phyloP scores from a whole-genome alignment of 2,113 vertebrate genomes.

The Stigmatopora nigra region DNA sequence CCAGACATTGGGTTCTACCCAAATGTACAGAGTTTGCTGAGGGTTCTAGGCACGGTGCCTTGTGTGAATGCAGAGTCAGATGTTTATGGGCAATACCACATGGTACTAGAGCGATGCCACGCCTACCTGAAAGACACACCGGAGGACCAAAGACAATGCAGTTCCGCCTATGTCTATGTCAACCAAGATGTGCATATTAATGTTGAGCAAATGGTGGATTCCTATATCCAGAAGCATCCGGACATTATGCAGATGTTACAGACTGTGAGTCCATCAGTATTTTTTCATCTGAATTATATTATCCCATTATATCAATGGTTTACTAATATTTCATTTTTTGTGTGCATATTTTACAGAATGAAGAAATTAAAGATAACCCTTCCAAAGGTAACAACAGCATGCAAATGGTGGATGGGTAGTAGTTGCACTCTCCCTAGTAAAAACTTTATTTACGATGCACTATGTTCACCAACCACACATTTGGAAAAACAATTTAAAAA shows the following conservation, averaged over 20 bases:
- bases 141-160: slow-evolving; percentile 64
- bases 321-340: neutral
- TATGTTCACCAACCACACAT: neutral
- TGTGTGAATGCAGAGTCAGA: slow-evolving; percentile 73
- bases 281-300: neutral
- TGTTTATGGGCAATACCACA: slow-evolving; percentile 73
- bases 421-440: neutral
- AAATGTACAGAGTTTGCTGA: slow-evolving; percentile 73
- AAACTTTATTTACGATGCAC: neutral
- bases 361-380: slow-evolving; percentile 53
- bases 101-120: slow-evolving; percentile 71
- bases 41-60: slow-evolving; percentile 71
- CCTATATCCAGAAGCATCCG: slow-evolving; percentile 65
- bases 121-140: slow-evolving; percentile 64
- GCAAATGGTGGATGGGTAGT: neutral
- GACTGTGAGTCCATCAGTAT: slow-evolving; percentile 38
- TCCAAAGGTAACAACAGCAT: slow-evolving; percentile 52
- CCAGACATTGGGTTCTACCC: slow-evolving; percentile 75
- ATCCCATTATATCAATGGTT: neutral
- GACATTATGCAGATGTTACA: slow-evolving; percentile 66
- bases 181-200: slow-evolving; percentile 75
- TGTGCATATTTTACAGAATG: slow-evolving; percentile 51
- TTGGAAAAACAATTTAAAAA: neutral
- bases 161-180: slow-evolving; percentile 69
- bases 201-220: slow-evolving; percentile 71